Evolutionary conservation across 1,140 invertebrate genomes (phyloP).

Genomic region (Drosophila pallidifrons): DNA sequence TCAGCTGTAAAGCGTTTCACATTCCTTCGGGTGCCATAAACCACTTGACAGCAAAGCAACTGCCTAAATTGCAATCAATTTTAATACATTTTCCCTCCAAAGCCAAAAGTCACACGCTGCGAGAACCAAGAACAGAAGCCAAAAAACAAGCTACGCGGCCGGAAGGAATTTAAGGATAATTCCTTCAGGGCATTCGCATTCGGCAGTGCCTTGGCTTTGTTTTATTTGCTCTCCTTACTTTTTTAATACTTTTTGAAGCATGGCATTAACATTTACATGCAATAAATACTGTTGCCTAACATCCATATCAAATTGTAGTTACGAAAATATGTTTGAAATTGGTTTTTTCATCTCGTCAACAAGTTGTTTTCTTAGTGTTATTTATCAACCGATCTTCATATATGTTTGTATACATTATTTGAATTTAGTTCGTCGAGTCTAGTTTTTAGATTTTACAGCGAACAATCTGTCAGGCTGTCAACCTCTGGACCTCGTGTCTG

Average conservation of each 20-base stretch:
- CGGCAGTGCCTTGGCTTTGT: not conserved
- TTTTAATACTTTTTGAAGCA: not conserved
- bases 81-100: constrained; percentile 43
- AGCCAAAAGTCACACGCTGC: constrained; percentile 44
- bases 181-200: not conserved
- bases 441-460: too few relatives aligned
- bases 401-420: not conserved
- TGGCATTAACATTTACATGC: not conserved
- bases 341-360: not conserved
- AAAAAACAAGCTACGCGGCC: not conserved
- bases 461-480: constrained; percentile 1
- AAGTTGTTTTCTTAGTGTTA: too few relatives aligned
- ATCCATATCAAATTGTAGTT: constrained; percentile 1
- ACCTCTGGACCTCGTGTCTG: not conserved
- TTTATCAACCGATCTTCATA: too few relatives aligned
- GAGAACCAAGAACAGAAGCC: not conserved
- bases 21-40: constrained; percentile 78
- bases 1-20: constrained; percentile 38
- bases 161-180: constrained; percentile 16
- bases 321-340: not conserved
- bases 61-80: constrained; percentile 75
- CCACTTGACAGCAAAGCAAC: constrained; percentile 41
- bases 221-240: not conserved
- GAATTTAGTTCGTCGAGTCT: constrained; percentile 2
- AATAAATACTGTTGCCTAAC: not conserved